Evolutionary conservation across 64 coral and sea anemone genomes (phyloP).

Genomic region (Montipora efflorescens): DNA sequence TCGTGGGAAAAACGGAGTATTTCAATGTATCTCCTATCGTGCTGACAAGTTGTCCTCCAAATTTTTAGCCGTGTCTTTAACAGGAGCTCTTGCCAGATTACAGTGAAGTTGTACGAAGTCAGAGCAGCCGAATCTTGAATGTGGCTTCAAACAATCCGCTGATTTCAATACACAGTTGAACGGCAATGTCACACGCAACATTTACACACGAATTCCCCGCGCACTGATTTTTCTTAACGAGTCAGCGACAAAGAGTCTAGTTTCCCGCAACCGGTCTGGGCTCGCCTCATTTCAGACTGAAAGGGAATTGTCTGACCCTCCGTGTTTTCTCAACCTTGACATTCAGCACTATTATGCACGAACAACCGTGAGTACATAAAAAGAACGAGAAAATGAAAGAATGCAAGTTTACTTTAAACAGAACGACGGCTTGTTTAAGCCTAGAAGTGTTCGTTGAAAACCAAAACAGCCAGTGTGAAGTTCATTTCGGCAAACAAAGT

Average conservation of each 20-base stretch:
- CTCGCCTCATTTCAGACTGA: conserved; percentile 27
- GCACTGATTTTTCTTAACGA: background rate
- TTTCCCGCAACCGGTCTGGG: conserved; percentile 3
- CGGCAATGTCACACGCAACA: conserved; percentile 2
- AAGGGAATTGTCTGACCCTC: conserved; percentile 14
- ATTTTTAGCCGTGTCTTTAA: background rate
- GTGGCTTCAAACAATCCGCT: background rate
- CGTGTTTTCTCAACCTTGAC: conserved; percentile 15
- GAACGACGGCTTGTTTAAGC: background rate
- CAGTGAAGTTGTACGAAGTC: background rate
- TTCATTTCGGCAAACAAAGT: conserved; percentile 27
- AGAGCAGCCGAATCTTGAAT: background rate
- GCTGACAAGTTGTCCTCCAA: background rate
- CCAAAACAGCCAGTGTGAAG: background rate
- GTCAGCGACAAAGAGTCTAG: conserved; percentile 14
- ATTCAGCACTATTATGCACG: background rate
- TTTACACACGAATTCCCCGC: background rate
- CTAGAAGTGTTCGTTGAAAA: background rate
- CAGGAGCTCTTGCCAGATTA: background rate
- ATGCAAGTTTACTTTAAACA: background rate
- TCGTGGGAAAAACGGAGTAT: background rate
- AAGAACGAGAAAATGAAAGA: background rate
- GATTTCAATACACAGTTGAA: conserved; percentile 12
- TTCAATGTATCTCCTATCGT: background rate
- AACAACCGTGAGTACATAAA: background rate